Base-by-base conservation (phyloP, 2,888 invertebrate species). In the Standfussiana lucernea region DNA sequence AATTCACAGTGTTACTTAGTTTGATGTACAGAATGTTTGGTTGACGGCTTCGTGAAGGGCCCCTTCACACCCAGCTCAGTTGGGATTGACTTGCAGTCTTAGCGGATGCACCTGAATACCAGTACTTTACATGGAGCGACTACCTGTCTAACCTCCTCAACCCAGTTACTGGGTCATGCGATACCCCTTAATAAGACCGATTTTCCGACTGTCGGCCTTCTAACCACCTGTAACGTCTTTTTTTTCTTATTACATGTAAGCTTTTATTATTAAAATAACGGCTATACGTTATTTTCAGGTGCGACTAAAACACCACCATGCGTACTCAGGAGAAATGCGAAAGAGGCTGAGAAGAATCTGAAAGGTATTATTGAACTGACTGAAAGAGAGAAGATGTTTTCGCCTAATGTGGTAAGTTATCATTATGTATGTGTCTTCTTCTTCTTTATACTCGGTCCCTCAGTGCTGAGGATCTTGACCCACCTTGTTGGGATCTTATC, bases 281-380 rank as follows among this genome's bases (percentile, higher is more conserved):
- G 35, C 13, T n/a, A n/a, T 1, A 24, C n/a, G 1, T 32, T 67
- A 37, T 50, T 77, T 83, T 13, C 83, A 96, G 96, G 85, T 59
- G 81, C 90, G 7, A 91, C 94, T 2, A 95, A 95, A 91, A 97
- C 97, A 7, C 97, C 97, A 1, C 96, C 97, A 0, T 96, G 96
- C 86, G 79, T 96, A 28, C 91, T 96, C 15, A 92, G 94, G 45
- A 93, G 93, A 85, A 97, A 97, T 88, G 96, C 97, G 3, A 93
- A 93, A 85, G 89, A 93, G 77, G 95, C 97, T 8, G 97, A 97
- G 83, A 94, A 94, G 72, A 97, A 97, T 82, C 95, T 97, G 1
- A 92, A 96, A 83, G 97, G 97, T 75, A 93, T 98, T 28, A 93
- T 96, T 72, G 97, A 97, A 86, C 96, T 97, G 80, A 97, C 97